phyloP scores from a whole-genome alignment of 2,888 invertebrate genomes.

The Xylophagus ater region DNA sequence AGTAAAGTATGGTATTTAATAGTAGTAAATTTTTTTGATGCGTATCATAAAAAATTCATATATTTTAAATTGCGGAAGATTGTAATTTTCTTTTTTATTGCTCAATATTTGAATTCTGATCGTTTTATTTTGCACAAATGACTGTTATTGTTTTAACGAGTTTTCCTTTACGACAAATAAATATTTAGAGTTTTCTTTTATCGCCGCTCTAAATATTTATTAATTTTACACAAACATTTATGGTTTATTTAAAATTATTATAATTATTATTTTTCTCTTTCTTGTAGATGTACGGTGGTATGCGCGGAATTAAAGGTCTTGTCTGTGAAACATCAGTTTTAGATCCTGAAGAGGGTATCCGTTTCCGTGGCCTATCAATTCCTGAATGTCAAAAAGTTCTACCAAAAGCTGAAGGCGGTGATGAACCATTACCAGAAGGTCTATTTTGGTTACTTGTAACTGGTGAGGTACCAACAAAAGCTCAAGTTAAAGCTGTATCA shows the following conservation, averaged over 20 bases:
- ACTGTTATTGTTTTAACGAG: too few relatives aligned
- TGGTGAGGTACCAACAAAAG: slow-evolving; percentile 73
- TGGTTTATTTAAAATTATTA: slow-evolving; percentile 2
- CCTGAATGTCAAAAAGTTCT: slow-evolving; percentile 83
- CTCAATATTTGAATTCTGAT: too few relatives aligned
- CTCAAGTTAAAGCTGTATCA: slow-evolving; percentile 60
- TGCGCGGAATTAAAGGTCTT: slow-evolving; percentile 85
- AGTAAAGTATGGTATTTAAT: too few relatives aligned
- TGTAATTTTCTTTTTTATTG: too few relatives aligned
- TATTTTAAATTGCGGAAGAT: too few relatives aligned
- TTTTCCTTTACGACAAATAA: too few relatives aligned
- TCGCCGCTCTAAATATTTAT: not conserved
- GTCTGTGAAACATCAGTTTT: slow-evolving; percentile 89
- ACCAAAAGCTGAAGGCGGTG: slow-evolving; percentile 67
- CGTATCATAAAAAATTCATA: too few relatives aligned
- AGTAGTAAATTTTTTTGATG: too few relatives aligned
- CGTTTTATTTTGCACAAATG: too few relatives aligned
- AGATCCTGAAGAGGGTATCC: slow-evolving; percentile 86
- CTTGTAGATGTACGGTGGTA: slow-evolving; percentile 69
- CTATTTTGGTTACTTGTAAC: slow-evolving; percentile 89
- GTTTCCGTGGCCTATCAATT: slow-evolving; percentile 84
- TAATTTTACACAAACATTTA: not conserved
- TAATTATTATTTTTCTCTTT: not conserved
- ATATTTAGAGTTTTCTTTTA: slow-evolving; percentile 1
- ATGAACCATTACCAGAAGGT: slow-evolving; percentile 83